phyloP scores from a whole-genome alignment of 1,140 invertebrate species.

The Drosophila repleta region DNA sequence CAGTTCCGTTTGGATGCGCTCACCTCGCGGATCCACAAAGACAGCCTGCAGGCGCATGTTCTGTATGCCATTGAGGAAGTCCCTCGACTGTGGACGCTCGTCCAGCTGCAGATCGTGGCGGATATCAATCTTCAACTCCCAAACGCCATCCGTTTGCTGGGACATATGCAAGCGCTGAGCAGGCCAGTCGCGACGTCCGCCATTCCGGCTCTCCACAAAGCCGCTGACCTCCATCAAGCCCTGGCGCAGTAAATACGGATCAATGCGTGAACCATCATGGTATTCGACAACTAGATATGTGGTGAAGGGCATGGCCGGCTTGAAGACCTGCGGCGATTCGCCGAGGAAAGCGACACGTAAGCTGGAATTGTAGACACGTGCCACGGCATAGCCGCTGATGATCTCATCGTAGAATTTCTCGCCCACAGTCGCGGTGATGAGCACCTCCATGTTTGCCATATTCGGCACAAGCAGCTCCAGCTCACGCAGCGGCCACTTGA shows the following conservation, averaged over 20 bases:
- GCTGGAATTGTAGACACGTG: conserved; percentile 94
- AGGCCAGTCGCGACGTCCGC: conserved; percentile 86
- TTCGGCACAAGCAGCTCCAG: conserved; percentile 88
- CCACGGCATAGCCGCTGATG: conserved; percentile 93
- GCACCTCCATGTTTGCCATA: conserved; percentile 91
- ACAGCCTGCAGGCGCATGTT: conserved; percentile 88
- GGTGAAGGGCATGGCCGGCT: conserved; percentile 92
- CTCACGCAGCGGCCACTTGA: conserved; percentile 93
- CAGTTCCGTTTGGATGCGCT: conserved; percentile 87
- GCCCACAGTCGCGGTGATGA: conserved; percentile 94
- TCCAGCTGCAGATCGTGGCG: conserved; percentile 85
- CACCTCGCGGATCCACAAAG: conserved; percentile 88
- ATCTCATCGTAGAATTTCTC: conserved; percentile 95
- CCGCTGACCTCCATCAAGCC: conserved; percentile 87
- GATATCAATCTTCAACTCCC: conserved; percentile 91
- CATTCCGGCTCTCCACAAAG: conserved; percentile 85
- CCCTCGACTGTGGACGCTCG: conserved; percentile 84
- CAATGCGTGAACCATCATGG: conserved; percentile 90
- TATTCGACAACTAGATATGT: conserved; percentile 89
- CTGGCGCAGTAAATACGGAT: conserved; percentile 85
- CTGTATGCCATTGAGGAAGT: conserved; percentile 87
- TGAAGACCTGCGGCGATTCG: conserved; percentile 95
- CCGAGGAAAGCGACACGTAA: conserved; percentile 93
- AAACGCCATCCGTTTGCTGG: conserved; percentile 87
- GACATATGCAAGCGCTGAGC: conserved; percentile 85